These are phyloP conservation scores for Stigmatopora argus DNA, from an alignment of 2,113 vertebrate genomes.

Conservation along the genomic window DNA sequence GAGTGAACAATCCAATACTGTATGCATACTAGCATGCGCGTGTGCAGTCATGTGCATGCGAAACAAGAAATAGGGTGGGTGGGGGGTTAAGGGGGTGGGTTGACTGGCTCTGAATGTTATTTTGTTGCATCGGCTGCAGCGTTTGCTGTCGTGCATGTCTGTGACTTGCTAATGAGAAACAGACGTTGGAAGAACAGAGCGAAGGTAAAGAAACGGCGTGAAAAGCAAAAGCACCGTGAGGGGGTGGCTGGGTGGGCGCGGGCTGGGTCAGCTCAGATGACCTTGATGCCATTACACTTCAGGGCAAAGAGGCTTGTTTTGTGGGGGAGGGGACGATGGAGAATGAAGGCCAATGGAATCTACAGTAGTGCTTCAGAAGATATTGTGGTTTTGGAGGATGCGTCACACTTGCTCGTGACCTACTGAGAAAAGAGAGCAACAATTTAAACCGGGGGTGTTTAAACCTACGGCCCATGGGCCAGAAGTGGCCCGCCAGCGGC, in stretches of 20 bases:
- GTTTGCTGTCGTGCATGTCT: neutral
- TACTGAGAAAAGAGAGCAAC: neutral
- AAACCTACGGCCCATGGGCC: too few relatives aligned
- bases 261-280: slow-evolving; percentile 48
- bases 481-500: too few relatives aligned
- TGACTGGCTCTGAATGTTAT: neutral
- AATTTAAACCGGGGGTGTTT: neutral
- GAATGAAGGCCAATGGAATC: slow-evolving; percentile 13
- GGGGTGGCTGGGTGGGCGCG: neutral
- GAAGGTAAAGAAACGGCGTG: slow-evolving; percentile 23
- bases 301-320: slow-evolving; percentile 26
- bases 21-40: slow-evolving; percentile 23
- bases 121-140: slow-evolving; percentile 11
- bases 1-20: slow-evolving; percentile 53
- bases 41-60: slow-evolving; percentile 11
- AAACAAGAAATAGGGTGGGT: neutral
- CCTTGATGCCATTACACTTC: slow-evolving; percentile 62
- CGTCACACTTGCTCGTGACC: slow-evolving; percentile 26
- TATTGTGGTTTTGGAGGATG: slow-evolving; percentile 31
- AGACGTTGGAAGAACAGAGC: neutral
- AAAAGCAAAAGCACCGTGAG: slow-evolving; percentile 7
- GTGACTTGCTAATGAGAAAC: slow-evolving; percentile 17
- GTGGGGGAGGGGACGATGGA: neutral
- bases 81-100: neutral
- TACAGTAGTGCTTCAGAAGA: slow-evolving; percentile 39